Conservation (phyloP, 2,113 vertebrate species). For the Stegostoma tigrinum region DNA sequence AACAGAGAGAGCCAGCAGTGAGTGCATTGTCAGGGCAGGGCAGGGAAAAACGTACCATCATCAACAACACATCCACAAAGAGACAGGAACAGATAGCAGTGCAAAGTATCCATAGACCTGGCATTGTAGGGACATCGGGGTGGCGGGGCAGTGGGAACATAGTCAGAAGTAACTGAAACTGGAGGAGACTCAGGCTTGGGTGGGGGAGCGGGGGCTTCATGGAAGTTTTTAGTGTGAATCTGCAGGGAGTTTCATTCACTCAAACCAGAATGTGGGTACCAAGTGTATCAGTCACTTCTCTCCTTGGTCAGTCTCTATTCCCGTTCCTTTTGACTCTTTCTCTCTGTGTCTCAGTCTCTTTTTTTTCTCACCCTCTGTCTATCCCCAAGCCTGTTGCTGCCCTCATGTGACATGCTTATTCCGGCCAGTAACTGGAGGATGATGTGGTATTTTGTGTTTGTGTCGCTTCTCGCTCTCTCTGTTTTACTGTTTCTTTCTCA, state of each 20-base stretch:
- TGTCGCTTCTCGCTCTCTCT: background rate
- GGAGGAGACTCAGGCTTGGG: background rate
- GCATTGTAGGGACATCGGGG: background rate
- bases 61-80: background rate
- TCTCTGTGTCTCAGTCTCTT: background rate
- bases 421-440: background rate
- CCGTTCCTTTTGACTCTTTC: background rate
- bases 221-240: too few relatives aligned
- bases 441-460: background rate
- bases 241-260: too few relatives aligned
- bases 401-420: background rate
- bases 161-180: background rate
- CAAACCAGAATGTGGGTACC: background rate
- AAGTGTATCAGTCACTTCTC: background rate
- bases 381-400: background rate
- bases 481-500: background rate
- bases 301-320: background rate
- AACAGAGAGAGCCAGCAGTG: background rate
- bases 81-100: too few relatives aligned
- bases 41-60: background rate
- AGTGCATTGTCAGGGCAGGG: background rate
- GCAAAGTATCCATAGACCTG: background rate
- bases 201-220: too few relatives aligned
- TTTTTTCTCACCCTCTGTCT: background rate
- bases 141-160: background rate